These are phyloP conservation scores for Spilosoma lubricipeda DNA, from an alignment of 2,888 invertebrate genomes.

Conservation along the genomic window DNA sequence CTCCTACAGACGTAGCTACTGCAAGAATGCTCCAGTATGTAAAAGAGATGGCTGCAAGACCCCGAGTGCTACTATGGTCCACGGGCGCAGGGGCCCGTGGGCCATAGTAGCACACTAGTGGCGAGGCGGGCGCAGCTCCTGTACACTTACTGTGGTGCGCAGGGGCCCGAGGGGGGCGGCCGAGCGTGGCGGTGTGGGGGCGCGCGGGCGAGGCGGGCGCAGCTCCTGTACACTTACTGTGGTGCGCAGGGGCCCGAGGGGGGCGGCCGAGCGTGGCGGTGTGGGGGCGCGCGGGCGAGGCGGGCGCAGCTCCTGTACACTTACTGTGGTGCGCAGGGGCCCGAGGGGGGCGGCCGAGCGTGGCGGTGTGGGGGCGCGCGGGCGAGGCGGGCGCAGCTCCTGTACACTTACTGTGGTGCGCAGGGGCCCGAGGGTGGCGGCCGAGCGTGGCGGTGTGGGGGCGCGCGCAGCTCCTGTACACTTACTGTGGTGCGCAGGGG, in stretches of 20 bases:
- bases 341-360: neutral
- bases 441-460: neutral
- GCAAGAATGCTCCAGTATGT: neutral
- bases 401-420: neutral
- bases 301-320: neutral
- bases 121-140: no score
- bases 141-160: no score
- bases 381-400: neutral
- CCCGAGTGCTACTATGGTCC: no score
- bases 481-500: neutral
- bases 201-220: no score
- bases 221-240: neutral
- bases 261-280: no score
- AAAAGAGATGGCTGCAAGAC: no score
- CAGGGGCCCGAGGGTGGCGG: neutral
- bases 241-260: neutral
- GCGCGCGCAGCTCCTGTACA: neutral
- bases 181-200: no score
- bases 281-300: no score
- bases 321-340: no score
- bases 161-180: no score
- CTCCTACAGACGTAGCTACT: neutral
- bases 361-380: neutral
- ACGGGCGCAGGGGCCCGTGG: no score
- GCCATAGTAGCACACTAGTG: no score